Conservation (phyloP, 1,140 invertebrate genomes). For the Pogonognathellus flavescens region DNA sequence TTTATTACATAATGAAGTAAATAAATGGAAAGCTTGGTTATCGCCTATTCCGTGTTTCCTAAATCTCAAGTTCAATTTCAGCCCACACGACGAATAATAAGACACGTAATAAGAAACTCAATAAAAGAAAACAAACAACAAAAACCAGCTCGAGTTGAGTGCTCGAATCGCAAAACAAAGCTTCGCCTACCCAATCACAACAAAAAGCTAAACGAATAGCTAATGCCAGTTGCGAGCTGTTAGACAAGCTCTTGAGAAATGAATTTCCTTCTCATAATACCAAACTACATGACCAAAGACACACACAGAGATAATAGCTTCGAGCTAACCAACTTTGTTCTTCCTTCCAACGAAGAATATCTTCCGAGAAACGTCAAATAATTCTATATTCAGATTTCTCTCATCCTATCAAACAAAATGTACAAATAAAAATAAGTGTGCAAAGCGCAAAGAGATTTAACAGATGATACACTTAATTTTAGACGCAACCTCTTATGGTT, state of each 20-base stretch:
- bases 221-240: background rate
- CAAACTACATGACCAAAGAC: background rate
- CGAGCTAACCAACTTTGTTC: too few relatives aligned
- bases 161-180: constrained; percentile 3
- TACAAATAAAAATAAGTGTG: too few relatives aligned
- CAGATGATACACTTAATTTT: too few relatives aligned
- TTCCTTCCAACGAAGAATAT: too few relatives aligned
- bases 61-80: constrained; percentile 40
- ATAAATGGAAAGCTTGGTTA: constrained; percentile 16
- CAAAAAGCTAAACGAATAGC: constrained; percentile 40
- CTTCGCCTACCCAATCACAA: constrained; percentile 18
- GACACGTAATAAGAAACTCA: constrained; percentile 3
- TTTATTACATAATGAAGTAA: constrained; percentile 28
- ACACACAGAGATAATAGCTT: background rate
- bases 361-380: too few relatives aligned
- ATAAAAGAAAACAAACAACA: constrained; percentile 28
- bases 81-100: constrained; percentile 17
- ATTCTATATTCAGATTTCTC: too few relatives aligned
- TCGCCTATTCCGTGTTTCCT: constrained; percentile 43
- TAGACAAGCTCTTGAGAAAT: constrained; percentile 31
- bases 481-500: too few relatives aligned
- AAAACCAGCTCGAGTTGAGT: constrained; percentile 10
- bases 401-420: too few relatives aligned
- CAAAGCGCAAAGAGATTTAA: too few relatives aligned
- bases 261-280: constrained; percentile 7